Conservation (phyloP, 1,140 invertebrate species). For the Anoplolepis gracilipes region DNA sequence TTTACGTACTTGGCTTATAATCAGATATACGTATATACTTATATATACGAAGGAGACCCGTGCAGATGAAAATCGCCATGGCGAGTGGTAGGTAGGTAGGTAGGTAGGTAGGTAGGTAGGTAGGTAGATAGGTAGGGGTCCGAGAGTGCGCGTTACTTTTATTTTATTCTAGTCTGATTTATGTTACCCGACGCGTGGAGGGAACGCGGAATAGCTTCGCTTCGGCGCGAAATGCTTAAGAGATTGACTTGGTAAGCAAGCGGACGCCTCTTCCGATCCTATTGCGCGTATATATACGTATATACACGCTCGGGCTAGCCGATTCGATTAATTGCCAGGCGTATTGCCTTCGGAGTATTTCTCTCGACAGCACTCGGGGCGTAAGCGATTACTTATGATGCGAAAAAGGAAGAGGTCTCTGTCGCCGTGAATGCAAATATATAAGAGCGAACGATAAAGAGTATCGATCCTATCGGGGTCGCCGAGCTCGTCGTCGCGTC, state of each 20-base stretch:
- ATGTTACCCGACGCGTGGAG: constrained; percentile 11
- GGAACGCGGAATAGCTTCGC: neutral
- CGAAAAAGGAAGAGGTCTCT: constrained; percentile 33
- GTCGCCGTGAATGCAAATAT: constrained; percentile 52
- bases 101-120: too few species aligned
- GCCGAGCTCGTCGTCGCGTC: constrained; percentile 3
- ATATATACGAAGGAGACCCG: neutral
- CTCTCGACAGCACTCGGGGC: constrained; percentile 22
- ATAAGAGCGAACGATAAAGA: constrained; percentile 18
- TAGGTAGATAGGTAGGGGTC: neutral
- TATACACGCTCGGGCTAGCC: neutral
- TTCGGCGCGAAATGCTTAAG: constrained; percentile 32
- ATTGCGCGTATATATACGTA: neutral
- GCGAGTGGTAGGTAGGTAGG: constrained; percentile 30
- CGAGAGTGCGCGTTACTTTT: neutral
- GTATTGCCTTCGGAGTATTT: constrained; percentile 20
- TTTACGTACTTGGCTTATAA: constrained; percentile 59
- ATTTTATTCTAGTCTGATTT: constrained; percentile 53
- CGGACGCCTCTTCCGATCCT: constrained; percentile 26
- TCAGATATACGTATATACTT: constrained; percentile 54
- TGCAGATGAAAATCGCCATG: constrained; percentile 35
- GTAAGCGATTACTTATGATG: constrained; percentile 57
- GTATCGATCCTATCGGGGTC: constrained; percentile 48
- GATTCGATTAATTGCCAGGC: constrained; percentile 57
- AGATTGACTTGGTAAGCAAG: constrained; percentile 32